Conservation (phyloP, 2,113 vertebrate species). For the Ardeotis arabs region DNA sequence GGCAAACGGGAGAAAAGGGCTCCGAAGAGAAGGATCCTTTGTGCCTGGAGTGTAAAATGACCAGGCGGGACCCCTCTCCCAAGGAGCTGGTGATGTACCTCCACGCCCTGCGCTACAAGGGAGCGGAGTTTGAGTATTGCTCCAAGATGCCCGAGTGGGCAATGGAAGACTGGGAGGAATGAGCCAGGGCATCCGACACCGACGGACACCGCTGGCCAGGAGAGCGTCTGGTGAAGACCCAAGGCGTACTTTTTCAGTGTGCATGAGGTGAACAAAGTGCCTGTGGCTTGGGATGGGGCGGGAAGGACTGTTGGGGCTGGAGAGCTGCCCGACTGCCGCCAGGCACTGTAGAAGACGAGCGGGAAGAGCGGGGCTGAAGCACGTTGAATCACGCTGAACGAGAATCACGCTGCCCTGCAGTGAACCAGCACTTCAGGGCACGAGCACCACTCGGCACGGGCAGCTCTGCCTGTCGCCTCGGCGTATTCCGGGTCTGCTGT, state of each 20-base stretch:
- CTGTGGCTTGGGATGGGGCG: neutral
- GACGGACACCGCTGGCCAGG: fast-evolving
- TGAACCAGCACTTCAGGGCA: neutral
- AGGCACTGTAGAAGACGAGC: neutral
- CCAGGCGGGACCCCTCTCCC: slow-evolving; percentile 85
- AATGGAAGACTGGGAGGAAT: slow-evolving; percentile 86
- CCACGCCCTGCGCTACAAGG: slow-evolving; percentile 92
- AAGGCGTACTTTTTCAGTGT: neutral
- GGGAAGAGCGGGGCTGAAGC: neutral
- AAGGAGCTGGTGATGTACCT: slow-evolving; percentile 95
- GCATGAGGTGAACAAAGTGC: neutral
- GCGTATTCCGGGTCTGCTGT: fast-evolving
- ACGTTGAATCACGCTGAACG: too few species aligned
- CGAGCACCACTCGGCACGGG: fast-evolving
- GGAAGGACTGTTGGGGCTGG: neutral
- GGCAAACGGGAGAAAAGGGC: fast-evolving
- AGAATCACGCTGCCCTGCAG: neutral
- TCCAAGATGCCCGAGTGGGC: slow-evolving; percentile 91
- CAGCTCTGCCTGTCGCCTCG: neutral
- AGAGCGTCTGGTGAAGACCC: neutral
- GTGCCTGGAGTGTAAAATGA: slow-evolving; percentile 86
- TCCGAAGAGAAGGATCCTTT: slow-evolving; percentile 80
- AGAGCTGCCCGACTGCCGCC: fast-evolving
- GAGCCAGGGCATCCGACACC: neutral
- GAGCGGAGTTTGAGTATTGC: slow-evolving; percentile 90